Evolutionary conservation across 2,797 vertebrate genomes (phyloP), one percentile per base, ranked within the genome.

Genomic region (Myripristis murdjan): DNA sequence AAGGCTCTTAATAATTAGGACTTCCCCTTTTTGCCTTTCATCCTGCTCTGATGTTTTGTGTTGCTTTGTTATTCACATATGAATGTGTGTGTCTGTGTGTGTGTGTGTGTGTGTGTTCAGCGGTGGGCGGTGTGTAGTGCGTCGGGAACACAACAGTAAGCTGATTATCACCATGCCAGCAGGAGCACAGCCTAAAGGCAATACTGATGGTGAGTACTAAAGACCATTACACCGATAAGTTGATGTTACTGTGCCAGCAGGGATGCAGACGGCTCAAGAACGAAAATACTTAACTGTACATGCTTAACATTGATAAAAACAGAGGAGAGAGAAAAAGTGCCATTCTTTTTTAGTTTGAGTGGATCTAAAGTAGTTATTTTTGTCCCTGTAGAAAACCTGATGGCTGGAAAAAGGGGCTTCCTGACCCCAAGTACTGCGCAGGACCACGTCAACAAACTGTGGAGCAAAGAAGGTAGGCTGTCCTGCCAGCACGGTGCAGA

Each of bases 131-230:
- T 93, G 95, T 1, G 20, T 88, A 0, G 75, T 99, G 26, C 93
- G 98, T 1, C 96, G 95, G 70, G 98, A 99, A 73, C 97, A 99
- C 82, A 98, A 99, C 91, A 96, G 95, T 86, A 99, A 99, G 62
- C 88, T 99, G 79, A 99, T 96, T 0, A 63, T 98, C 49, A 95
- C 92, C 0, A 92, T 96, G 22, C 92, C 95, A 0, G 49, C 92
- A 0, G 53, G 83, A 28, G 71, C 31, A 1, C 35, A 82, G 61
- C 88, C 8, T 3, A 11, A 2, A 8, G 62, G 20, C 4, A 57
- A 39, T 0, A 54, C 56, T 11, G 75, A 75, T n/a, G 89, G 87
- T 91, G 31, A 75, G 79, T 16, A 2, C 15, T 1, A 2, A 22
- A n/a, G 46, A 7, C 28, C n/a, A 31, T 31, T 47, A 23, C 24